Conservation (phyloP, 2,797 vertebrate species). For the Hoplostethus atlanticus region DNA sequence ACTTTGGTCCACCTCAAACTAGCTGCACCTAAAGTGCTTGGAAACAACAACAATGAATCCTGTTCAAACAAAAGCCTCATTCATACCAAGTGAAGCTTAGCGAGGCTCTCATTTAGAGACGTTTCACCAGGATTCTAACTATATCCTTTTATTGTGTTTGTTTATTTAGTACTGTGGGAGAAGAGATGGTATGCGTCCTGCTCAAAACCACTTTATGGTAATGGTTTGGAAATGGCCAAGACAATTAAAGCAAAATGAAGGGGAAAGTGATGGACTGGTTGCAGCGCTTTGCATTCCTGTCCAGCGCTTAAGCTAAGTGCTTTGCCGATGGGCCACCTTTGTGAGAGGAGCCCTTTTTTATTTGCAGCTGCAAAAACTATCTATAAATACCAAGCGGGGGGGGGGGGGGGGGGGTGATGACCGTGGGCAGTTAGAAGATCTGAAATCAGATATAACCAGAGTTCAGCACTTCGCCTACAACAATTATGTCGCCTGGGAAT, state of each 20-base stretch:
- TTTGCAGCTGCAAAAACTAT: conserved; percentile 73
- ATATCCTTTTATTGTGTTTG: conserved; percentile 68
- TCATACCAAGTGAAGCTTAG: conserved; percentile 57
- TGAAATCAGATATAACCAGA: conserved; percentile 64
- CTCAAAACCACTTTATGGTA: conserved; percentile 70
- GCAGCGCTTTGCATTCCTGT: conserved; percentile 70
- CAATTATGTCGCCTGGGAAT: conserved; percentile 54
- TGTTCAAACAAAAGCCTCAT: conserved; percentile 73
- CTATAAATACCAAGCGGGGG: conserved; percentile 65
- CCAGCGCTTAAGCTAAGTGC: conserved; percentile 64
- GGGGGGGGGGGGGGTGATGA: conserved; percentile 22
- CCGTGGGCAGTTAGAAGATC: conserved; percentile 50
- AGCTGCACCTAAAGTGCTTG: conserved; percentile 56
- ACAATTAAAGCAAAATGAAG: conserved; percentile 77
- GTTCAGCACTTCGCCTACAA: conserved; percentile 55
- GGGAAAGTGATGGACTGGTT: conserved; percentile 59
- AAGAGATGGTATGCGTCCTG: conserved; percentile 62
- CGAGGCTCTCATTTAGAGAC: conserved; percentile 54
- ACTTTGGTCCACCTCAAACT: conserved; percentile 63
- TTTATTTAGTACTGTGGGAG: conserved; percentile 67
- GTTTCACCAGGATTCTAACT: conserved; percentile 63
- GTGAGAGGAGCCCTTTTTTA: conserved; percentile 56
- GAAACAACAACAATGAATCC: conserved; percentile 77
- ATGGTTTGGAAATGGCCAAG: conserved; percentile 73
- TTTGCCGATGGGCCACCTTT: conserved; percentile 66